Percentiles rank a stretch among this genome's conserved stretches.
Evolutionary conservation across 2,888 invertebrate species (phyloP).

Genomic region (Rotaria macrura): DNA sequence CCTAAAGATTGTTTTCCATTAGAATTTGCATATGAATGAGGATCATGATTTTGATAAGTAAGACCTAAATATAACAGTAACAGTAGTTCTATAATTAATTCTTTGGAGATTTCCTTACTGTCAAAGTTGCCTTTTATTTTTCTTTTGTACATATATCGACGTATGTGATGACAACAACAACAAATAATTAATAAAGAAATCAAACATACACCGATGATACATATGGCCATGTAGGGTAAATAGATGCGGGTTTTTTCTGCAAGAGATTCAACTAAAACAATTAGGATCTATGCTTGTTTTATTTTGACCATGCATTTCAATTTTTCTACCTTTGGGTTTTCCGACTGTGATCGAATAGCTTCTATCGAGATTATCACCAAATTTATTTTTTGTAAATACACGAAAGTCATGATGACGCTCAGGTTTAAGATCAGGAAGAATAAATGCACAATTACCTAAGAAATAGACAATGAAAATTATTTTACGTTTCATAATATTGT

Average conservation of each 20-base stretch:
- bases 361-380: neutral
- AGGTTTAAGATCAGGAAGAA: conserved; percentile 8
- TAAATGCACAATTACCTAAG: conserved; percentile 9
- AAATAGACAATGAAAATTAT: neutral
- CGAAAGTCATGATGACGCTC: conserved; percentile 12
- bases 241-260: neutral
- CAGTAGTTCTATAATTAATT: neutral
- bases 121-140: conserved; percentile 3
- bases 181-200: neutral
- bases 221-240: neutral
- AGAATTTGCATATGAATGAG: neutral
- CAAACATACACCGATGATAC: neutral
- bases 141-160: neutral
- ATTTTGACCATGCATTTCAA: neutral
- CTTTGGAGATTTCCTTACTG: neutral
- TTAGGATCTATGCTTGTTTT: too few relatives aligned
- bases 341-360: neutral
- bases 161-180: conserved; percentile 4
- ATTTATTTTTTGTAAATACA: conserved; percentile 14
- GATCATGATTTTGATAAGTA: conserved; percentile 6
- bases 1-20: neutral
- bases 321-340: neutral
- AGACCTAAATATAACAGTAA: neutral
- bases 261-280: neutral
- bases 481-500: neutral